Percentiles rank a stretch among this genome's conserved stretches.
phyloP scores from a whole-genome alignment of 2,888 invertebrate genomes.

The Lottia gigantea region DNA sequence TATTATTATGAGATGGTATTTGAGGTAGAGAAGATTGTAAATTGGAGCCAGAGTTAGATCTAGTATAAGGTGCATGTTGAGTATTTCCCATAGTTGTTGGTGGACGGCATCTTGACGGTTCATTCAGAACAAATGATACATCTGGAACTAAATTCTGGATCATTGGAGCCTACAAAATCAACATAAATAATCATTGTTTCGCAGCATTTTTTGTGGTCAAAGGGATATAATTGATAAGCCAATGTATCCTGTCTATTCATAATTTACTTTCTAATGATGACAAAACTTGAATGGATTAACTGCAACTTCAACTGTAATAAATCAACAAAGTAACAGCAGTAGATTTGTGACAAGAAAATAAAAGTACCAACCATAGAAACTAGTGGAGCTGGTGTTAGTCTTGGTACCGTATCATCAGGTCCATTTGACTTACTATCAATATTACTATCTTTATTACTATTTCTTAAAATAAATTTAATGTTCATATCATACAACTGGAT shows the following conservation, averaged over 20 bases:
- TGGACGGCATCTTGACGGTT: constrained; percentile 11
- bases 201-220: too few relatives aligned
- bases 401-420: constrained; percentile 56
- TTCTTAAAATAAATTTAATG: too few relatives aligned
- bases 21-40: background rate
- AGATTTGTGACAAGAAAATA: background rate
- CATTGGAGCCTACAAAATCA: constrained; percentile 47
- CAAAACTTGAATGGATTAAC: too few relatives aligned
- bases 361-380: constrained; percentile 41
- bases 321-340: background rate
- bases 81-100: too few relatives aligned
- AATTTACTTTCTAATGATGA: too few relatives aligned
- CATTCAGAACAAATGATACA: constrained; percentile 58
- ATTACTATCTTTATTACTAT: too few relatives aligned
- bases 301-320: too few relatives aligned
- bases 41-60: background rate
- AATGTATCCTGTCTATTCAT: too few relatives aligned
- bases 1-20: background rate
- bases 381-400: constrained; percentile 56
- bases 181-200: background rate
- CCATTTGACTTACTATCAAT: constrained; percentile 5
- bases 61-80: background rate
- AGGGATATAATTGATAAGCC: too few relatives aligned
- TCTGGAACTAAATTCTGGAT: constrained; percentile 63
- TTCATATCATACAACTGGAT: too few relatives aligned